phyloP scores from a whole-genome alignment of 1,140 invertebrate genomes.

The Nomia melanderi region DNA sequence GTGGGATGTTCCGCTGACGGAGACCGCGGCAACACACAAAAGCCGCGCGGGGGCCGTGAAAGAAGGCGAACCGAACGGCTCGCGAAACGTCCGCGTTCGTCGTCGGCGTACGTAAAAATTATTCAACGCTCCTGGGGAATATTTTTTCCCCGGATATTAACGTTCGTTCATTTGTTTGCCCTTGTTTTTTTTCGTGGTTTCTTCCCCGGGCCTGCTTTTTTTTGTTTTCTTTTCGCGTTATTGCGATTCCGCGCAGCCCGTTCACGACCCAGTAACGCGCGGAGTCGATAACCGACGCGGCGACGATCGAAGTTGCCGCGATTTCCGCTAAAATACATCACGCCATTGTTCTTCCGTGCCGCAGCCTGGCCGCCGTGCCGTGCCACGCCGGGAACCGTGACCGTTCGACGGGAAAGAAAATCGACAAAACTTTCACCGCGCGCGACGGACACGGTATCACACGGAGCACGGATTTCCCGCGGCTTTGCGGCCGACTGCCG shows the following conservation, averaged over 20 bases:
- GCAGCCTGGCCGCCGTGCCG: not conserved
- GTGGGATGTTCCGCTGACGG: not conserved
- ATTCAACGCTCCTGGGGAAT: conserved; percentile 3
- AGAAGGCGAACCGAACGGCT: no score
- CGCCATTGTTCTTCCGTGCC: conserved; percentile 1
- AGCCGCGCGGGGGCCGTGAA: not conserved
- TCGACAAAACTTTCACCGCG: conserved; percentile 63
- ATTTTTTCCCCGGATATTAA: conserved; percentile 5
- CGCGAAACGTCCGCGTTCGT: no score
- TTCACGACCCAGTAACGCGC: conserved; percentile 4
- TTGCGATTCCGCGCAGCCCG: not conserved
- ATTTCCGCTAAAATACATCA: not conserved
- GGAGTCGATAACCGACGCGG: conserved; percentile 4
- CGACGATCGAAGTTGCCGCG: not conserved
- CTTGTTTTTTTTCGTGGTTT: not conserved
- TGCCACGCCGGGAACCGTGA: no score
- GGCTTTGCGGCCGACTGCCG: conserved; percentile 62
- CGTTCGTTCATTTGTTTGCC: not conserved
- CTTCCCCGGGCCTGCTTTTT: not conserved
- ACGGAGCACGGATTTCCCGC: conserved; percentile 59
- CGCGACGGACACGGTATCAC: conserved; percentile 39
- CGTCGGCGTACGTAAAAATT: not conserved
- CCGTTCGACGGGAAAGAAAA: not conserved
- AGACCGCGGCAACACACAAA: not conserved
- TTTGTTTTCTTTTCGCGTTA: not conserved